Base-by-base conservation (phyloP, 2,113 vertebrate genomes). In the Melospiza georgiana region DNA sequence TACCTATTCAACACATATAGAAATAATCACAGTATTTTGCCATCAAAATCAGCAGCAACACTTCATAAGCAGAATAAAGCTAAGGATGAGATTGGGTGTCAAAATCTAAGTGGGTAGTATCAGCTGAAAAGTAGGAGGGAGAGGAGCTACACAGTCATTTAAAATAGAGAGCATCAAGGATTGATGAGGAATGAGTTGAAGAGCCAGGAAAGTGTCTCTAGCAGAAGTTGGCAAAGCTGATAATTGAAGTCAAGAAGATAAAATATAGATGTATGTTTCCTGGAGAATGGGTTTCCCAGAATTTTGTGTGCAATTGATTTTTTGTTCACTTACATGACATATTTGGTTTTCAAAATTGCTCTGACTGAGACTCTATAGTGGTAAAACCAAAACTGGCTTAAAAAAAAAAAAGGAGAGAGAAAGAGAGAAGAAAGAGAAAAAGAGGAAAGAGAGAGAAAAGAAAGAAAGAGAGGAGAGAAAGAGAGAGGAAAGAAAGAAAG, bases 201-300 rank as follows among this genome's bases (percentile, higher is more conserved):
- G 80, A 96, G 95, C 95, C 95, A 96, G 88, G 39, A 93, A 94
- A 94, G 37, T 93, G 90, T 96, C 92, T 92, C 73, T 15, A 82
- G 57, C 58, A 90, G 65, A 78, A 94, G 79, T 0, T 96, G 93
- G 95, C 94, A 92, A 49, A 78, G 83, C 80, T 73, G 49, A 65
- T 94, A 90, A 95, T 76, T 89, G 92, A 94, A 65, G 86, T 82
- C 92, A 95, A 95, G 83, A 93, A 90, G 90, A 95, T 82, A 87
- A 95, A 95, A 95, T 92, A 87, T 77, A 66, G 86, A 52, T 63
- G 72, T 30, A 57, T 73, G 66, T 87, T 96, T 96, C 93, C 95
- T 94, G 90, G 93, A 95, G 93, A 92, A 84, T 82, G 57, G 27
- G 66, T 95, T 97, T 97, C 95, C 96, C 96, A 97, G 95, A 97